These are phyloP conservation scores for Onychorhynchus coronatus DNA, from an alignment of 2,113 vertebrate species.

Conservation along the genomic window DNA sequence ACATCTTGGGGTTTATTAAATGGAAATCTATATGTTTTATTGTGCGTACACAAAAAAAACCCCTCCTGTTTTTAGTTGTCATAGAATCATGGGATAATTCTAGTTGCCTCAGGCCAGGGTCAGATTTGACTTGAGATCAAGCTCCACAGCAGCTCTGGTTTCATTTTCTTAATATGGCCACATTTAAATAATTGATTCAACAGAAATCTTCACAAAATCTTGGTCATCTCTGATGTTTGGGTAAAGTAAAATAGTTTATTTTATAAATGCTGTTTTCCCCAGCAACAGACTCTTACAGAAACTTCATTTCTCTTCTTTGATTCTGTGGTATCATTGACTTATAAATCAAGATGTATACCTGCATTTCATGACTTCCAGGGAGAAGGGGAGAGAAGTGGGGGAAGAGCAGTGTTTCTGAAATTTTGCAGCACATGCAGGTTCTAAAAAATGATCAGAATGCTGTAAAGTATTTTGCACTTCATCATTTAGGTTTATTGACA, in stretches of 20 bases:
- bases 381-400: not conserved
- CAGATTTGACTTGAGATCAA: not conserved
- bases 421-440: not conserved
- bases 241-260: not conserved
- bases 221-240: not conserved
- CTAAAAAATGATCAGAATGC: constrained; percentile 25
- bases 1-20: not conserved
- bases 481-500: constrained; percentile 63
- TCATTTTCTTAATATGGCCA: not conserved
- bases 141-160: not conserved
- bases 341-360: not conserved
- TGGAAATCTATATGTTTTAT: not conserved
- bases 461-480: constrained; percentile 49
- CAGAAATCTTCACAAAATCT: not conserved
- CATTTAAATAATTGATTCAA: not conserved
- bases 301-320: not conserved
- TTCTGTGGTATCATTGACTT: not conserved
- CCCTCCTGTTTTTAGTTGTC: not conserved
- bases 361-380: not conserved
- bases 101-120: not conserved
- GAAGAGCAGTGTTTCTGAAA: not conserved
- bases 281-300: not conserved
- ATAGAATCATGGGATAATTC: not conserved
- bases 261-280: not conserved
- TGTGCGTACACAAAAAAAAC: not conserved